Conservation (phyloP, 2,888 invertebrate genomes). For the Drosophila rubida region DNA sequence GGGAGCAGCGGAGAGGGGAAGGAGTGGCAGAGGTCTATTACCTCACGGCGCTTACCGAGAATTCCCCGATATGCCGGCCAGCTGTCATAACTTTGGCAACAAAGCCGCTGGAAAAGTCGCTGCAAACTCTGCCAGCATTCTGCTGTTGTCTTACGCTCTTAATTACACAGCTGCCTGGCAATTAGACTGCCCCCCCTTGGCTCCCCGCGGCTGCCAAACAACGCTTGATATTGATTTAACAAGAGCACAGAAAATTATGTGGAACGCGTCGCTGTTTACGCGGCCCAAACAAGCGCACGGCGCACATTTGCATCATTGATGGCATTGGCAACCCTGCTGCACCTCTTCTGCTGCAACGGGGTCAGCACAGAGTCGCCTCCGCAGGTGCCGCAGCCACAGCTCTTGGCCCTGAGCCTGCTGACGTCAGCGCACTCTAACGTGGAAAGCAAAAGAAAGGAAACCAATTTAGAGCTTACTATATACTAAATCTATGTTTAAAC, state of each 20-base stretch:
- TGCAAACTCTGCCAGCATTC: constrained; percentile 7
- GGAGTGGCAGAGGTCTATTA: constrained; percentile 13
- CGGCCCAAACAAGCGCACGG: constrained; percentile 60
- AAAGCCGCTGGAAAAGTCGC: constrained; percentile 1
- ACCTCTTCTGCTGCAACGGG: constrained; percentile 14
- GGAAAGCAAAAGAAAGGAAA: not conserved
- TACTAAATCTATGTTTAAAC: not conserved
- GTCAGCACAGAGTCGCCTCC: constrained; percentile 14
- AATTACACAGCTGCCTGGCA: constrained; percentile 49
- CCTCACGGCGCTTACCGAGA: constrained; percentile 38
- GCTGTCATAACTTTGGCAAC: constrained; percentile 57
- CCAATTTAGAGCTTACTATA: not conserved
- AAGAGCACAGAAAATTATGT: constrained; percentile 33
- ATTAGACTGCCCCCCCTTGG: constrained; percentile 38
- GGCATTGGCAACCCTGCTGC: constrained; percentile 55
- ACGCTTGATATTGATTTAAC: constrained; percentile 54
- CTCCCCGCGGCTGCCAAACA: not conserved
- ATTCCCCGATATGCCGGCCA: constrained; percentile 32
- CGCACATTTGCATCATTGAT: constrained; percentile 48
- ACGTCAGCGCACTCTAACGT: constrained; percentile 27
- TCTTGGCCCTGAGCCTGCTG: constrained; percentile 50
- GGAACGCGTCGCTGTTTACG: constrained; percentile 63
- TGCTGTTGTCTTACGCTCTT: constrained; percentile 28
- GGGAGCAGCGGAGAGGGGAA: not conserved
- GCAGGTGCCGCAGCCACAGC: constrained; percentile 19